Base-by-base conservation (phyloP, 1,140 invertebrate species). In the Magallana ariakensis region DNA sequence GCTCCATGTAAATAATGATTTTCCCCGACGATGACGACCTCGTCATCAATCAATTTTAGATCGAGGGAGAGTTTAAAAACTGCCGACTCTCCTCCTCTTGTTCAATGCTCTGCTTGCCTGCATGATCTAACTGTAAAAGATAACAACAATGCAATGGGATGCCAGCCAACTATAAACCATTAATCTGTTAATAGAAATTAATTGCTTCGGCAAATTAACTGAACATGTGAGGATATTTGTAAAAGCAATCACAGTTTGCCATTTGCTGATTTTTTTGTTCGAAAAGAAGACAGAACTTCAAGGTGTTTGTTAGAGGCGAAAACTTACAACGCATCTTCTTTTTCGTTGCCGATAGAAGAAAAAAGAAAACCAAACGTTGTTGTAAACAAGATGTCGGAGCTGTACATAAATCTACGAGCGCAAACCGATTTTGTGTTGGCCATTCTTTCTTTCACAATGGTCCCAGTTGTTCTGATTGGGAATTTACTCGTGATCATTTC, bases 401-500 rank as follows among this genome's bases (percentile, higher is more conserved):
- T 26, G 2, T 75, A 46, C 22, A 13, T 26, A 13, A 26, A 75
- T 4, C 33, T 75, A 7, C 22, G 26, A 75, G 66, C 22, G 11
- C 22, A 75, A 26, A 75, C 66, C 19, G 33, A 26, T 33, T 33
- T 75, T 26, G 19, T 11, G 9, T 9, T 75, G 5, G 66, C 22
- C 11, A 13, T 75, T 75, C 22, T 75, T 11, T 75, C 66, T 2
- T 13, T 10, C 10, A 26, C 19, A 9, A 75, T 86, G 22, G 55
- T 85, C 53, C 87, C 87, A 33, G 54, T 84, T 22, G 56, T 88
- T 55, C 55, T 86, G 9, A 16, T 80, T 55, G 87, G 87, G 2
- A 88, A 88, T 60, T 10, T 58, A 9, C 70, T 86, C 6, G 87
- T 88, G 2, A 33, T 88, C 13, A 70, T 88, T 13, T 88, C 87